Evolutionary conservation across 2,113 vertebrate genomes (phyloP).

Genomic region (Chlamydotis undulata): DNA sequence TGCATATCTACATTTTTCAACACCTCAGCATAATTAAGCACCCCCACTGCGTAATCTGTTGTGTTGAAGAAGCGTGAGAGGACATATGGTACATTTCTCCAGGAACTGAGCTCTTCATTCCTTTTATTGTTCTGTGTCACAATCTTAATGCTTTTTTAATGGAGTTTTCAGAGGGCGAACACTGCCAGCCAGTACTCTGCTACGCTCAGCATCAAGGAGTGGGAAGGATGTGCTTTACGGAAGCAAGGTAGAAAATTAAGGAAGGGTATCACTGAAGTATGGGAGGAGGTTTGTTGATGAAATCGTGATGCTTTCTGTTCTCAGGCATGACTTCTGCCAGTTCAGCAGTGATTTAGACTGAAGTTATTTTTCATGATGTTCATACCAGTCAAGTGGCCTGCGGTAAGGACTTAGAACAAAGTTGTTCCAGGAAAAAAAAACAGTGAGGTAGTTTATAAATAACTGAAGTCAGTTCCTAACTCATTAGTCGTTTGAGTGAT

Average conservation of each 20-base stretch:
- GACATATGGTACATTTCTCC: background rate
- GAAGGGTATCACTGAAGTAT: background rate
- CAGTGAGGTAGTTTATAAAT: background rate
- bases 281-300: background rate
- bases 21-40: background rate
- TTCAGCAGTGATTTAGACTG: background rate
- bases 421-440: background rate
- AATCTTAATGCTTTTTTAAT: conserved; percentile 37
- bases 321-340: background rate
- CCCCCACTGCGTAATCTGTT: background rate
- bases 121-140: background rate
- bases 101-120: background rate
- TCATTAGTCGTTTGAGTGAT: background rate
- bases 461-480: background rate
- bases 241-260: background rate
- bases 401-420: background rate
- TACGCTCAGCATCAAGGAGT: background rate
- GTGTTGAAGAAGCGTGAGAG: background rate
- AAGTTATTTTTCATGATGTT: background rate
- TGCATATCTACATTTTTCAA: background rate
- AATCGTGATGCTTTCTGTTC: background rate
- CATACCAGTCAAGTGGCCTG: background rate
- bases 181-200: rapidly evolving
- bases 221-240: background rate
- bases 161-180: background rate